phyloP scores from a whole-genome alignment of 2,797 vertebrate genomes.

The Australoheros facetus region DNA sequence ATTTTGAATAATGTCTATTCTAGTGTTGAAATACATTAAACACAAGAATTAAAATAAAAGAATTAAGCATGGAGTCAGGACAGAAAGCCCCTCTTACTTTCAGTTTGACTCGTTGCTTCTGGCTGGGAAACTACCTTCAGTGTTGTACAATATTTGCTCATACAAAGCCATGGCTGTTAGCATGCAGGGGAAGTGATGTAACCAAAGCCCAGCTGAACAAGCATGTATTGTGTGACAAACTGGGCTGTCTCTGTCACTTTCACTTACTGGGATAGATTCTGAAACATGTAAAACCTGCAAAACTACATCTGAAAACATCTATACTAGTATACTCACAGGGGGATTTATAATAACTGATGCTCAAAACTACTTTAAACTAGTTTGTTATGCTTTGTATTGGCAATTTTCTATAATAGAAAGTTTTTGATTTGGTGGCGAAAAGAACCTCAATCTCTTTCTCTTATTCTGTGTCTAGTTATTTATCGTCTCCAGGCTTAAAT shows the following conservation, averaged over 20 bases:
- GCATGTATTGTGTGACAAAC: not conserved
- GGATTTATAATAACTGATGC: not conserved
- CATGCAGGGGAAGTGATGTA: not conserved
- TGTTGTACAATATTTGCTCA: conserved; percentile 26
- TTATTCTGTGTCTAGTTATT: not conserved
- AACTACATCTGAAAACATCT: not conserved
- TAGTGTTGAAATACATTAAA: not conserved
- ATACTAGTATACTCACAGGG: too few relatives aligned
- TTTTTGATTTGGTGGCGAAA: not conserved
- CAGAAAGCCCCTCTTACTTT: conserved; percentile 47
- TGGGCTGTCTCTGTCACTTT: not conserved
- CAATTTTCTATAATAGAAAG: not conserved
- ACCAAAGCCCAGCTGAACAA: not conserved
- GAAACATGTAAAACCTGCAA: not conserved
- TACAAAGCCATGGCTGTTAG: not conserved
- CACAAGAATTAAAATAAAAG: not conserved
- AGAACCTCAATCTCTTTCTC: not conserved
- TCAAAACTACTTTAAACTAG: not conserved
- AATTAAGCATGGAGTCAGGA: not conserved
- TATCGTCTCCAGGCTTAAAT: not conserved
- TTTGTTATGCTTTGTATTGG: not conserved
- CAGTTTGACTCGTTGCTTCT: conserved; percentile 33
- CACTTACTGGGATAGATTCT: not conserved
- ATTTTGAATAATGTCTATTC: not conserved
- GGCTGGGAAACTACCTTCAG: conserved; percentile 57